Evolutionary conservation across 2,113 vertebrate genomes (phyloP).

Genomic region (Falcunculus frontatus): DNA sequence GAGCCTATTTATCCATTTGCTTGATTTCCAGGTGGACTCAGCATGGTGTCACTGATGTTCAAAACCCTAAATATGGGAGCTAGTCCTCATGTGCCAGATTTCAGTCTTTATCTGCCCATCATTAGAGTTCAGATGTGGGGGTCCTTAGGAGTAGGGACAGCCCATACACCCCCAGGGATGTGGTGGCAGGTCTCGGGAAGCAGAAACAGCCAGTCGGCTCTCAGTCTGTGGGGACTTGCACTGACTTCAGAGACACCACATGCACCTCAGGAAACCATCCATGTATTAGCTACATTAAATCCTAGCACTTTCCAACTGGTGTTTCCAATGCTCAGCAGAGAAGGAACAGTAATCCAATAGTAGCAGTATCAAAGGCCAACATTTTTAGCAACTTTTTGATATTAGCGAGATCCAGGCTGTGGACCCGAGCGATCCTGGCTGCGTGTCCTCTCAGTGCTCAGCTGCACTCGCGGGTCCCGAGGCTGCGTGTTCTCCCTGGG

Average conservation of each 20-base stretch:
- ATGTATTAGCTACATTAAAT: not conserved
- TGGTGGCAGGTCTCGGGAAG: not conserved
- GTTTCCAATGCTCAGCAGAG: not conserved
- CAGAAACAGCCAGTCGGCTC: not conserved
- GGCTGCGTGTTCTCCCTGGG: not conserved
- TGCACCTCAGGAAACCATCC: not conserved
- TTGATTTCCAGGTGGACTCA: not conserved
- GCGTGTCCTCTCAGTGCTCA: not conserved
- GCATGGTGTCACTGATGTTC: not conserved
- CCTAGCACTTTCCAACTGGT: not conserved
- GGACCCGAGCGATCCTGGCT: not conserved
- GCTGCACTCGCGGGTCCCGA: not conserved
- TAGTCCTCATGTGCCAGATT: not conserved
- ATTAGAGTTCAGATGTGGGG: not conserved
- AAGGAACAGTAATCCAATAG: not conserved
- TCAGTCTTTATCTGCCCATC: not conserved
- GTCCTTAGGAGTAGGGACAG: not conserved
- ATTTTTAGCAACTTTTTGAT: not conserved
- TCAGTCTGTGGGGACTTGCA: not conserved
- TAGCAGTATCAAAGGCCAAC: not conserved
- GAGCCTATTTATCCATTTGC: too few relatives aligned
- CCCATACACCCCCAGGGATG: not conserved
- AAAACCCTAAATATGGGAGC: not conserved
- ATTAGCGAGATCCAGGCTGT: not conserved
- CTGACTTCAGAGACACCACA: not conserved